Evolutionary conservation across 1,140 invertebrate genomes (phyloP).

Genomic region (Rhagoletis zephyria): DNA sequence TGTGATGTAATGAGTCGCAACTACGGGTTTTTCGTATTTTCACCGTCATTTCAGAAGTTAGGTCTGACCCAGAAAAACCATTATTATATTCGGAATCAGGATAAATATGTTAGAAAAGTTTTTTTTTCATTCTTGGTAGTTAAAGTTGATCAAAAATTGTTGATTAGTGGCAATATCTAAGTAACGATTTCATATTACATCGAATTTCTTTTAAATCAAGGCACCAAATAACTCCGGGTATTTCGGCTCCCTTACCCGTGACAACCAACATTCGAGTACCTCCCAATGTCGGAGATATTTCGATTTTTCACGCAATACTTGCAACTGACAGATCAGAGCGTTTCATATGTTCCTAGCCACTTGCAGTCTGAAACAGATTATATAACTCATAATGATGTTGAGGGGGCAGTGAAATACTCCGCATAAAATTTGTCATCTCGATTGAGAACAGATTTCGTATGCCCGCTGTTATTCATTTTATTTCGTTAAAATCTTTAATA

Average conservation of each 20-base stretch:
- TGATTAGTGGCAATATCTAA: no score
- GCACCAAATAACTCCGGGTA: not conserved
- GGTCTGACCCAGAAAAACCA: no score
- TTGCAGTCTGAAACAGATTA: not conserved
- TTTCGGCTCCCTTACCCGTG: not conserved
- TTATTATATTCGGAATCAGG: no score
- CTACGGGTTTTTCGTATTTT: no score
- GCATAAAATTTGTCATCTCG: slow-evolving; percentile 58
- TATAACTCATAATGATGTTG: not conserved
- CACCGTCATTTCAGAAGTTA: no score
- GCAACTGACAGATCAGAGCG: slow-evolving; percentile 49
- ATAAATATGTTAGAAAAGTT: no score
- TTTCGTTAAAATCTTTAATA: slow-evolving; percentile 66
- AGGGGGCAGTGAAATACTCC: slow-evolving; percentile 59
- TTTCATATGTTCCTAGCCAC: not conserved
- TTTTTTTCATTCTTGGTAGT: no score
- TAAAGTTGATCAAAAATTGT: no score
- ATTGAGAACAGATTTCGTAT: slow-evolving; percentile 64
- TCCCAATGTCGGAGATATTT: slow-evolving; percentile 40
- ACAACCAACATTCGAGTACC: slow-evolving; percentile 34
- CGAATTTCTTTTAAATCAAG: no score
- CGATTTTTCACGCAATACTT: slow-evolving; percentile 36
- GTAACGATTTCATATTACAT: no score
- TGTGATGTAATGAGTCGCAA: no score
- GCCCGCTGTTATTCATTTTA: slow-evolving; percentile 63